Percentiles rank a stretch among this genome's conserved stretches.
Evolutionary conservation across 2,797 vertebrate genomes (phyloP).

Genomic region (Diplodus sargus): DNA sequence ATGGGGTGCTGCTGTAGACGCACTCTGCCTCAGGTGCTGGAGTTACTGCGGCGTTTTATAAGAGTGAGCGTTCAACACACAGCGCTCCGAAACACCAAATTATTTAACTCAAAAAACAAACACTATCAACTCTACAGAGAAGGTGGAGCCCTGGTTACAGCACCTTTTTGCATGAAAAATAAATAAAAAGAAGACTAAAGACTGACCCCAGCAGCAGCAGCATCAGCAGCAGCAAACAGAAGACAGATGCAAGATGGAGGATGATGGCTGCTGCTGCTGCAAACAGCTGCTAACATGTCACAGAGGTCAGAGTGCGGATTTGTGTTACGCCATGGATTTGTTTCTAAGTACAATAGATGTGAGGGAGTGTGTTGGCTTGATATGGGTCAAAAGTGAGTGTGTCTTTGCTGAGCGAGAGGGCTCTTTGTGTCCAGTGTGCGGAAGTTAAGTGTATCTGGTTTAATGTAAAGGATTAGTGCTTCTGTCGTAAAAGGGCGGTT

Average conservation of each 20-base stretch:
- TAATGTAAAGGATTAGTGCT: slow-evolving; percentile 71
- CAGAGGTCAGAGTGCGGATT: slow-evolving; percentile 58
- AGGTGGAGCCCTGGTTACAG: slow-evolving; percentile 5
- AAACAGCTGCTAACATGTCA: slow-evolving; percentile 64
- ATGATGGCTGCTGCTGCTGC: slow-evolving; percentile 19
- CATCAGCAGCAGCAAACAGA: neutral
- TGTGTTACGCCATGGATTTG: slow-evolving; percentile 55
- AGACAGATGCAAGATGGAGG: slow-evolving; percentile 45
- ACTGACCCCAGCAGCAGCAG: neutral
- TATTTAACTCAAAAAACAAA: slow-evolving; percentile 38
- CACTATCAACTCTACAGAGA: neutral
- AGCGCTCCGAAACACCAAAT: slow-evolving; percentile 34
- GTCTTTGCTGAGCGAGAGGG: slow-evolving; percentile 27
- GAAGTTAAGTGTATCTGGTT: slow-evolving; percentile 58
- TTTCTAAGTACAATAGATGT: slow-evolving; percentile 44
- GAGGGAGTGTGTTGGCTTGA: slow-evolving; percentile 51
- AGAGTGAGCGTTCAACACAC: neutral
- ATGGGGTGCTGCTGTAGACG: slow-evolving; percentile 18
- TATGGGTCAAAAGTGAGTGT: slow-evolving; percentile 45
- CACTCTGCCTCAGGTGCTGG: slow-evolving; percentile 34
- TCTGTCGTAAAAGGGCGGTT: slow-evolving; percentile 60
- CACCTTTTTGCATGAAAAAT: neutral
- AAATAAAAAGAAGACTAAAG: neutral
- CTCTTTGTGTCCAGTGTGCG: slow-evolving; percentile 39
- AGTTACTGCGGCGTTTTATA: neutral